Percentiles rank a stretch among this genome's conserved stretches.
These are phyloP conservation scores for Macropis europaea DNA, from an alignment of 2,888 invertebrate species.

Conservation along the genomic window DNA sequence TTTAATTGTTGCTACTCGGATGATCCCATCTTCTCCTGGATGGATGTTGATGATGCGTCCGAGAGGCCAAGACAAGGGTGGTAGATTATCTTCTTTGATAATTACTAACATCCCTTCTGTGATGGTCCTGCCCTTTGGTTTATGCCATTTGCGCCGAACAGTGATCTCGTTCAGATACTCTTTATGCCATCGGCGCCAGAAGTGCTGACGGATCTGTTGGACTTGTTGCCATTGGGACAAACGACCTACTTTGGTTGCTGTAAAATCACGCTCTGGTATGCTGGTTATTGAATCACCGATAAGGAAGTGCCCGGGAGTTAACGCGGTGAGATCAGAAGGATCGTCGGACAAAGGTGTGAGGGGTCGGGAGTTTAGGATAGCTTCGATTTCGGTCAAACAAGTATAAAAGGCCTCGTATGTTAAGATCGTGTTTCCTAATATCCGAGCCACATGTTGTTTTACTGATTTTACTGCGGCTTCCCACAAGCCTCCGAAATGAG, in stretches of 20 bases:
- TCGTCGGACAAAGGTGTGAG: background rate
- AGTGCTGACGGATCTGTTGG: background rate
- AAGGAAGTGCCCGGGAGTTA: slow-evolving; percentile 9
- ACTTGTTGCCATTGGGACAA: background rate
- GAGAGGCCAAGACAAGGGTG: too few species aligned
- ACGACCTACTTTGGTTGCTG: background rate
- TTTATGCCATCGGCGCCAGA: slow-evolving; percentile 8
- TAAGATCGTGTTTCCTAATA: background rate
- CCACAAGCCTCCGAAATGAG: slow-evolving; percentile 10
- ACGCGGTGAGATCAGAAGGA: background rate
- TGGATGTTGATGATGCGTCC: too few species aligned
- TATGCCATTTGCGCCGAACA: background rate
- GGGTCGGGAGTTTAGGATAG: background rate
- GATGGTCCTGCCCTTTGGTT: background rate
- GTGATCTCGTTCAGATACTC: background rate
- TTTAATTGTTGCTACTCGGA: too few species aligned
- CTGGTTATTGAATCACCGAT: slow-evolving; percentile 4
- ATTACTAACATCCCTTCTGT: background rate
- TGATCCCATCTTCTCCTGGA: too few species aligned
- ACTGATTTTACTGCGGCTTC: background rate
- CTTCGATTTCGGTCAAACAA: background rate
- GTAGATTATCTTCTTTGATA: background rate
- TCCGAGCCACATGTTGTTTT: background rate
- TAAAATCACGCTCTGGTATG: background rate
- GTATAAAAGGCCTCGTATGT: background rate